Base-by-base conservation (phyloP, 2,888 invertebrate species). In the Cheilosia scutellata region DNA sequence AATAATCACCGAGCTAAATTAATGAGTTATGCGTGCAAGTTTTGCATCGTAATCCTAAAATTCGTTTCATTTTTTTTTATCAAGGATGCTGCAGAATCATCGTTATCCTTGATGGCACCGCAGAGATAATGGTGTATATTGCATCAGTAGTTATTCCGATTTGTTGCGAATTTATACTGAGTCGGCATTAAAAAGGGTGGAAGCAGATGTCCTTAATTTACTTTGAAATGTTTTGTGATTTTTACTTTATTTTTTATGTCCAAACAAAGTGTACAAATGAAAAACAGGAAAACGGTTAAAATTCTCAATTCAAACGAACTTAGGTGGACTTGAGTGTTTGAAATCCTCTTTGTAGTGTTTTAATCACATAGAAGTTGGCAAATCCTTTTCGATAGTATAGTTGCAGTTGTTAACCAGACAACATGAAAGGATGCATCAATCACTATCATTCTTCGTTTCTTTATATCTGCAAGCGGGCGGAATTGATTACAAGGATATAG, bases 1-100 rank as follows among this genome's bases (percentile, higher is more conserved):
- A 82, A 87, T 88, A 89, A 89, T 89, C 88, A 89, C 88, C 88
- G 88, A 87, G 51, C 87, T 87, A 87, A 89, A 89, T 89, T 88
- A 88, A 89, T 89, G 84, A 89, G 88, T 88, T 89, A 88, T 89
- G 88, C 88, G 88, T 88, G 82, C 72, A 78, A 37, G 60, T 87
- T 82, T 75, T 83, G 78, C 83, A 83, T 87, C 74, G 82, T 78
- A 82, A 87, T 87, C 82, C 70, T 82, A 72, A 63, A 25, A 27
- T 51, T 53, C 51, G 57, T 51, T 42, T 55, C 16, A 0, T 53
- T 62, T 53, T 63, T 79, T 58, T n/a, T 0, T 40, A 66, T 63
- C 55, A 66, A 65, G 57, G 37, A 79, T 63, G 25, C 42, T 40
- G 40, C 20, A 27, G 29, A 20, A 25, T 58, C 68, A 58, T 71